phyloP scores from a whole-genome alignment of 2,113 vertebrate genomes.

The Aspiorhynchus laticeps region DNA sequence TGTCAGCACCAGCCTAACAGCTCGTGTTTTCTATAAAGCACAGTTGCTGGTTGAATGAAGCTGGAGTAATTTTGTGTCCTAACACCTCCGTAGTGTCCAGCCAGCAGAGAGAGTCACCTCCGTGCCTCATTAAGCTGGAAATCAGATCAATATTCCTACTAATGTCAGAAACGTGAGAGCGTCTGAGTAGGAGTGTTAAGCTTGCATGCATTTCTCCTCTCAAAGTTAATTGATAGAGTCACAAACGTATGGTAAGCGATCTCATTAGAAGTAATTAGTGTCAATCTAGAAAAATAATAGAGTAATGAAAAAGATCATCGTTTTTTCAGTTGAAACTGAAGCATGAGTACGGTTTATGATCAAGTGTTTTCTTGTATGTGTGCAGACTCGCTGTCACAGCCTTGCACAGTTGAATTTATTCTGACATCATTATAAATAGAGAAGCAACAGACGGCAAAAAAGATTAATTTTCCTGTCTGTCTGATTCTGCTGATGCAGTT shows the following conservation, averaged over 20 bases:
- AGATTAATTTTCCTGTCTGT: slow-evolving; percentile 1
- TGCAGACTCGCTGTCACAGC: not conserved
- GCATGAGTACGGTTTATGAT: not conserved
- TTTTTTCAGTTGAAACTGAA: slow-evolving; percentile 12
- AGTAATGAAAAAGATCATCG: slow-evolving; percentile 30
- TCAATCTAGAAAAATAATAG: slow-evolving; percentile 35
- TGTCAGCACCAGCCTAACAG: not conserved
- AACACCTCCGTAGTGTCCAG: slow-evolving; percentile 29
- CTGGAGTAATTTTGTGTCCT: slow-evolving; percentile 22
- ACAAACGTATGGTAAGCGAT: slow-evolving; percentile 27
- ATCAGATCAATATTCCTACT: slow-evolving; percentile 39
- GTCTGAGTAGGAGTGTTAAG: not conserved
- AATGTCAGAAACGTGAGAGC: not conserved
- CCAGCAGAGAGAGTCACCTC: slow-evolving; percentile 32
- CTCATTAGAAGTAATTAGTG: slow-evolving; percentile 32
- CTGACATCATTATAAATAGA: slow-evolving; percentile 20
- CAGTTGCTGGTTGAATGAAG: not conserved
- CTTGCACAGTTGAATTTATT: not conserved
- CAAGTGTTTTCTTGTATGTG: not conserved
- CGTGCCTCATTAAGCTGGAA: slow-evolving; percentile 20
- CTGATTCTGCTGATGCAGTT: slow-evolving; percentile 5
- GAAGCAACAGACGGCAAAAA: not conserved
- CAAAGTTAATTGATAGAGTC: slow-evolving; percentile 35
- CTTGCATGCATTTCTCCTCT: slow-evolving; percentile 10
- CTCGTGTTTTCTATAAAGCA: slow-evolving; percentile 20